Evolutionary conservation across 92 coral and sea anemone genomes (phyloP), one percentile per base, ranked within the genome.

Genomic region (Isaurus tuberculatus): DNA sequence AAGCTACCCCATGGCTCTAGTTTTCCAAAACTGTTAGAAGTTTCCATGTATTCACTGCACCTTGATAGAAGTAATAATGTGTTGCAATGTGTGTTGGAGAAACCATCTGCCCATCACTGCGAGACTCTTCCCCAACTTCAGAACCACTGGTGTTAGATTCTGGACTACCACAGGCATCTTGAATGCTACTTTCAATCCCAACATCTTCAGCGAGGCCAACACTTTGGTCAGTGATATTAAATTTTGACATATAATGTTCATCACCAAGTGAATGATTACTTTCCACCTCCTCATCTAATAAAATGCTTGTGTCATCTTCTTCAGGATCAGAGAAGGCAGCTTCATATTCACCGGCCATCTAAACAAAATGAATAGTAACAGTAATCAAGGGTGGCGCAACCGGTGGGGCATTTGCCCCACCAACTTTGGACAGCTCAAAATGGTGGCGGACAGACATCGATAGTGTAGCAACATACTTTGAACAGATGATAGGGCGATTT

Each of bases 321-420:
- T 93, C 97, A 3, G 85, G 90, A 84, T 91, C 98, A 29, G 98
- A 94, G 78, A 94, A 94, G 33, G 98, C 98, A 65, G 98, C 90
- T 46, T 91, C 98, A 69, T 89, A 94, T 0, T 91, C 94, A 37
- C 84, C 95, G 25, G 79, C 83, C 79, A 70, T 90, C 97, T 92
- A 60, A 17, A 42, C 25, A 43, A 51, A 33, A 46, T 43, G 10
- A 83, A 37, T 11, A 17, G 34, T 19, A 5, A 67, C 13, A 67
- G 16, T 15, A 9, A 27, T n/a, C 7, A 29, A 1, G n/a, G n/a
- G n/a, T n/a, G n/a, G n/a, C n/a, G n/a, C n/a, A n/a, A n/a, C n/a
- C n/a, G n/a, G n/a, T n/a, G n/a, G n/a, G n/a, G n/a, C n/a, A n/a
- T n/a, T n/a, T n/a, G n/a, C n/a, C n/a, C n/a, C n/a, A n/a, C n/a